Conservation (phyloP, 2,888 invertebrate species). For the Aelia acuminata region DNA sequence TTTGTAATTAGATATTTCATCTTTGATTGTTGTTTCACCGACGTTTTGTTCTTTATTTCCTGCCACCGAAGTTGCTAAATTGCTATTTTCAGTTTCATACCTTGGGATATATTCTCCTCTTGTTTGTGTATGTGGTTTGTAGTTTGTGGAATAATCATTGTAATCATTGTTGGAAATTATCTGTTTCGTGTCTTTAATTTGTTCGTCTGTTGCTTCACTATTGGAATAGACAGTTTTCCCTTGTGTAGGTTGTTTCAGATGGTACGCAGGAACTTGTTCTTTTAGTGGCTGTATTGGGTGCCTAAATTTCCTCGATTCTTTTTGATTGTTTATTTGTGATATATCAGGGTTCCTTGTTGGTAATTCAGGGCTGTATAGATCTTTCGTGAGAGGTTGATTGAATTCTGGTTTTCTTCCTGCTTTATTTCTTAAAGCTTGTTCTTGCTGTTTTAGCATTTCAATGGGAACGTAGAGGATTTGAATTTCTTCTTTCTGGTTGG, state of each 20-base stretch:
- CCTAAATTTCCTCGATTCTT: slow-evolving; percentile 61
- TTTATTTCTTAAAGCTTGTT: slow-evolving; percentile 6
- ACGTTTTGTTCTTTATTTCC: slow-evolving; percentile 49
- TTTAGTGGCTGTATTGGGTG: slow-evolving; percentile 63
- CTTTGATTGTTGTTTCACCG: slow-evolving; percentile 47
- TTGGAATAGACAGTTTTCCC: not conserved
- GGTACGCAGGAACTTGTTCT: slow-evolving; percentile 60
- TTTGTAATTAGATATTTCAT: slow-evolving; percentile 50
- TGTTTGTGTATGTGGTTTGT: slow-evolving; percentile 49
- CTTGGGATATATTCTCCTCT: slow-evolving; percentile 15
- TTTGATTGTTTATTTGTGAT: slow-evolving; percentile 18
- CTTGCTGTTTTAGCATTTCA: slow-evolving; percentile 76
- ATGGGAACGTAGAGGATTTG: slow-evolving; percentile 87
- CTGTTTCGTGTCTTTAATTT: slow-evolving; percentile 29
- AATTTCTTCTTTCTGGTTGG: slow-evolving; percentile 76
- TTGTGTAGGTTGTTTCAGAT: slow-evolving; percentile 50
- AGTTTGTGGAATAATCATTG: not conserved
- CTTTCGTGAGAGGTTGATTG: not conserved
- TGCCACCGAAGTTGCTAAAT: not conserved
- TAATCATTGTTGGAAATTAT: not conserved
- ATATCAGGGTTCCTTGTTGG: not conserved
- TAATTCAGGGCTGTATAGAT: slow-evolving; percentile 13
- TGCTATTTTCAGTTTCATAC: not conserved
- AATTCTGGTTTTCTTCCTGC: not conserved
- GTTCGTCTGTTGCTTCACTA: not conserved